Evolutionary conservation across 2,113 vertebrate species (phyloP), one percentile per base, ranked within the genome.

Genomic region (Thermophis baileyi): DNA sequence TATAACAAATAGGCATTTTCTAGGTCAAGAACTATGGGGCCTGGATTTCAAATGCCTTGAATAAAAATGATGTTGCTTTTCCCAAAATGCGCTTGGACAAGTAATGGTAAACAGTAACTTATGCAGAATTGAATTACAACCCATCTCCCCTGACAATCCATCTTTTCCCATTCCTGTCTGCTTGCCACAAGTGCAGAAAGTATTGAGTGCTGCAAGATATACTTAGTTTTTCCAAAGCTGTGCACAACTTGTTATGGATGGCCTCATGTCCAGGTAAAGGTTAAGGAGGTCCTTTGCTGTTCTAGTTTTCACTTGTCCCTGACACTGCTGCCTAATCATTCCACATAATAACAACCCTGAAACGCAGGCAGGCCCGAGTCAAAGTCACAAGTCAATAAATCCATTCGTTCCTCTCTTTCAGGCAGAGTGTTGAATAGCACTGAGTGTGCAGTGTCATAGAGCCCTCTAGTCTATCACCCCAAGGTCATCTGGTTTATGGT

Each of bases 301-400:
- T 97, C 98, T 97, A 97, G 97, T 98, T 98, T 90, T 98, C 98
- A 98, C 98, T 98, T 98, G 98, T 99, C 98, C 98, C 98, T 98
- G 98, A 98, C 98, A 99, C 97, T 97, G 95, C 98, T 98, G 98
- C 98, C 98, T 99, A 98, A 99, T 99, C 98, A 99, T 98, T 98
- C 98, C 97, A 98, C 97, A 98, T 98, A 98, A 99, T 99, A 98
- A 98, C 97, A 97, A 97, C 96, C 97, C 98, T 98, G 98, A 98
- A 99, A 98, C 98, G 98, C 98, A 97, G 98, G 98, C 97, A 97
- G 98, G 98, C 97, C 96, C 6, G 96, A 98, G 98, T 98, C 98
- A 97, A 98, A 98, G 98, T 98, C 97, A 54, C 97, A 97, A 98
- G 97, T 99, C 99, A 98, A 99, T 99, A 99, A 99, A 99, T 99